Conservation (phyloP, 2,113 vertebrate genomes). For the Coracopsis vasa region DNA sequence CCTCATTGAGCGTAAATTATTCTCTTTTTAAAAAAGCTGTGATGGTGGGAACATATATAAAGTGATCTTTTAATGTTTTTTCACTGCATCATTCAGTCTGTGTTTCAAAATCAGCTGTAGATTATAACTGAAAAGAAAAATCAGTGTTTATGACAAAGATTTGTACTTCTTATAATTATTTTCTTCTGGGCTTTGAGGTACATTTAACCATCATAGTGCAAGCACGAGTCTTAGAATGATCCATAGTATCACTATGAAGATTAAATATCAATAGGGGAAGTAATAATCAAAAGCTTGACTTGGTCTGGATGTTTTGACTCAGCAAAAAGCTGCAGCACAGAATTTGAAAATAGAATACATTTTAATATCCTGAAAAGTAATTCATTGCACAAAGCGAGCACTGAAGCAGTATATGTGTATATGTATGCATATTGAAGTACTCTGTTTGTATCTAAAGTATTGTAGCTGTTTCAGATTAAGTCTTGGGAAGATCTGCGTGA, state of each 20-base stretch:
- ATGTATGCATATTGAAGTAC: not conserved
- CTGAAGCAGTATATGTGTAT: not conserved
- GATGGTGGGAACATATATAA: not conserved
- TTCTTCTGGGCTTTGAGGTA: not conserved
- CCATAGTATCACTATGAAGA: not conserved
- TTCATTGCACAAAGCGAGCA: not conserved
- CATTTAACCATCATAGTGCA: not conserved
- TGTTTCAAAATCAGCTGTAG: not conserved
- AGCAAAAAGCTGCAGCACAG: not conserved
- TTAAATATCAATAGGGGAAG: not conserved
- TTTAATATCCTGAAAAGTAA: constrained; percentile 24
- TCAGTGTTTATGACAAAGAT: not conserved
- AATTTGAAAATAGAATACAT: not conserved
- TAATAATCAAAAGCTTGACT: not conserved
- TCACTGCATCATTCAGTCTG: not conserved
- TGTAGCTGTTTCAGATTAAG: not conserved
- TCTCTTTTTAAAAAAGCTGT: not conserved
- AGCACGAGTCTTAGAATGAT: not conserved
- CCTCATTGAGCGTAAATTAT: not conserved
- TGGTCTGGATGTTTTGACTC: not conserved
- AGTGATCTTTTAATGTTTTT: not conserved
- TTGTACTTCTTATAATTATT: not conserved
- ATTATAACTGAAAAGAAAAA: not conserved
- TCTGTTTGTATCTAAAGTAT: not conserved
- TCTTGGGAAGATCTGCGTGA: not conserved